These are phyloP conservation scores for Conopomorpha cramerella DNA, from an alignment of 1,140 invertebrate species.

Conservation along the genomic window DNA sequence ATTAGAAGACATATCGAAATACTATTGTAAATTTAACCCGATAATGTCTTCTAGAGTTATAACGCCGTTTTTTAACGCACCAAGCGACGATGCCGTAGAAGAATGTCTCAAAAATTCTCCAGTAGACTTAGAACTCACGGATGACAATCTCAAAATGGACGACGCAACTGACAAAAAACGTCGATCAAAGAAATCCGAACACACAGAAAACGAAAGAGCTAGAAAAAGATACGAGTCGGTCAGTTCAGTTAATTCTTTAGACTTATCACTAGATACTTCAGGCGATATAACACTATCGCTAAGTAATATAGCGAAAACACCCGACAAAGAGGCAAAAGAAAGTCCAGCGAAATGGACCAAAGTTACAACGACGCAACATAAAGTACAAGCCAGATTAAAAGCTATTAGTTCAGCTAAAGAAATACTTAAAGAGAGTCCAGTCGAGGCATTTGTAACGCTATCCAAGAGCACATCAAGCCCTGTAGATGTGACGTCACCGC, in stretches of 20 bases:
- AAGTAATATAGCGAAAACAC: conserved; percentile 34
- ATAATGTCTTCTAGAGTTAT: conserved; percentile 63
- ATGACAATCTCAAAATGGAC: conserved; percentile 40
- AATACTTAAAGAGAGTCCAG: conserved; percentile 33
- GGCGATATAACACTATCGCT: conserved; percentile 47
- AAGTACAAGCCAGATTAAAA: conserved; percentile 55
- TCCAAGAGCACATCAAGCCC: conserved; percentile 22
- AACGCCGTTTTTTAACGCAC: conserved; percentile 65
- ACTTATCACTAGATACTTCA: conserved; percentile 35
- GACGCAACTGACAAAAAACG: conserved; percentile 43
- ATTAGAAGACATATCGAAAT: conserved; percentile 65
- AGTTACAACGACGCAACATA: conserved; percentile 42
- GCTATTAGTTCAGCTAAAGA: conserved; percentile 51
- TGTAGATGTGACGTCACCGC: conserved; percentile 17
- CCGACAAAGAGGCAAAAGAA: conserved; percentile 21
- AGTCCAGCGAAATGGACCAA: conserved; percentile 40
- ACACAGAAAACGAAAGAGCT: conserved; percentile 48
- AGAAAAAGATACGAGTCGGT: conserved; percentile 53
- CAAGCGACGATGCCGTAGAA: conserved; percentile 59
- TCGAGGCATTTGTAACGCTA: conserved; percentile 39
- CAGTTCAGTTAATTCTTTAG: conserved; percentile 45
- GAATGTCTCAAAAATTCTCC: conserved; percentile 46
- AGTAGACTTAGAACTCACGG: conserved; percentile 34
- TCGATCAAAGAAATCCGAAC: conserved; percentile 42
- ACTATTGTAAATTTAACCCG: conserved; percentile 63